Conservation (phyloP, 2,797 vertebrate genomes). For the Pangasius sanitwongsei region DNA sequence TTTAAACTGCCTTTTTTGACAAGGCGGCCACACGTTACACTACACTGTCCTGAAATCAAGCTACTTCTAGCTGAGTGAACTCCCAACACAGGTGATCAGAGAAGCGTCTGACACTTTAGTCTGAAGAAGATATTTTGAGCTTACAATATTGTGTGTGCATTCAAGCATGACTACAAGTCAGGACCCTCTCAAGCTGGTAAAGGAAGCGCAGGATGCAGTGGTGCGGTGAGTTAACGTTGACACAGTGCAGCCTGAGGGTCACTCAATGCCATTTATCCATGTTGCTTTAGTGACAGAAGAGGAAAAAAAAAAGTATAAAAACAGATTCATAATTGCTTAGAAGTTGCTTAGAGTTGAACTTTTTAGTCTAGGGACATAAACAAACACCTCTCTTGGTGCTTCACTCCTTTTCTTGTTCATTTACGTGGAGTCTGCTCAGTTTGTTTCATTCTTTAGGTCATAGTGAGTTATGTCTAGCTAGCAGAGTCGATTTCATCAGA, state of each 20-base stretch:
- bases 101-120: not conserved
- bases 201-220: not conserved
- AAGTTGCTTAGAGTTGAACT: not conserved
- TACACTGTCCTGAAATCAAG: not conserved
- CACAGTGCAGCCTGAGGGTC: constrained; percentile 25
- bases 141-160: not conserved
- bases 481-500: not conserved
- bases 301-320: not conserved
- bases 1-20: constrained; percentile 4
- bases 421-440: not conserved
- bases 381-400: constrained; percentile 1
- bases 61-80: not conserved
- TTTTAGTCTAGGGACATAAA: not conserved
- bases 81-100: constrained; percentile 15
- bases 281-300: constrained; percentile 12
- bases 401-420: not conserved
- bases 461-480: not conserved
- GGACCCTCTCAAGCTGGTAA: constrained; percentile 16
- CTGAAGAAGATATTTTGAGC: constrained; percentile 21
- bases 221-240: constrained; percentile 24
- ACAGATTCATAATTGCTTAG: not conserved
- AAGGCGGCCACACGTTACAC: not conserved
- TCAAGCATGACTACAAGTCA: constrained; percentile 17
- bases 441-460: constrained; percentile 4
- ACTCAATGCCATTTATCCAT: constrained; percentile 10